These are phyloP conservation scores for Amphiduros pacificus DNA, from an alignment of 2,888 invertebrate genomes.

Conservation along the genomic window DNA sequence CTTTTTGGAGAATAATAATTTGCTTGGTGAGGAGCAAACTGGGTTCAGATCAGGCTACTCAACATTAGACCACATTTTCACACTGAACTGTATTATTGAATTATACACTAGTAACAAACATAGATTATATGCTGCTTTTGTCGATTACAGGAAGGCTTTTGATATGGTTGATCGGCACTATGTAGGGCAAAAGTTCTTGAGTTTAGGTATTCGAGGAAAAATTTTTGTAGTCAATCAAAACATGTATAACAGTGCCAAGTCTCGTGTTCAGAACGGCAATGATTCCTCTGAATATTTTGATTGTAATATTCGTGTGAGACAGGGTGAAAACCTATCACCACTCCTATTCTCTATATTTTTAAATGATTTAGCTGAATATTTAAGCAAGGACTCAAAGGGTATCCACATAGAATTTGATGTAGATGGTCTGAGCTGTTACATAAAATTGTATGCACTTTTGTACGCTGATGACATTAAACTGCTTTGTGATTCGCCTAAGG, in stretches of 20 bases:
- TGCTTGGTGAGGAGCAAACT: not conserved
- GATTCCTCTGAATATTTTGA: not conserved
- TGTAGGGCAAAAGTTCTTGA: not conserved
- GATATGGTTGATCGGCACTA: not conserved
- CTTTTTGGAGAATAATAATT: not conserved
- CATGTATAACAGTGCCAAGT: not conserved
- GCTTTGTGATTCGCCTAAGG: not conserved
- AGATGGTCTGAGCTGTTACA: not conserved
- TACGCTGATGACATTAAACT: not conserved
- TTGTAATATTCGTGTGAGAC: not conserved
- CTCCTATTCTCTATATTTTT: not conserved
- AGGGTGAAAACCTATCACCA: conserved; percentile 1
- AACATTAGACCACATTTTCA: not conserved
- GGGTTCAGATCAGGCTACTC: not conserved
- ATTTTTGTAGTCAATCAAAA: not conserved
- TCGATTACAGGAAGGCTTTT: not conserved
- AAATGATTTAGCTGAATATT: not conserved
- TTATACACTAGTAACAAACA: not conserved
- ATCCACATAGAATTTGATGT: not conserved
- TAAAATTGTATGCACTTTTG: not conserved
- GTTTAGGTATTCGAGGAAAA: not conserved
- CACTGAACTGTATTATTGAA: not conserved
- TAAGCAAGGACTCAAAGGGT: not conserved
- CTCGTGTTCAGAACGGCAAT: not conserved
- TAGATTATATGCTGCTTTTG: not conserved